Percentiles rank a stretch among this genome's conserved stretches.
These are phyloP conservation scores for Schizothorax lantsangensis DNA, from an alignment of 2,797 vertebrate genomes.

Conservation along the genomic window DNA sequence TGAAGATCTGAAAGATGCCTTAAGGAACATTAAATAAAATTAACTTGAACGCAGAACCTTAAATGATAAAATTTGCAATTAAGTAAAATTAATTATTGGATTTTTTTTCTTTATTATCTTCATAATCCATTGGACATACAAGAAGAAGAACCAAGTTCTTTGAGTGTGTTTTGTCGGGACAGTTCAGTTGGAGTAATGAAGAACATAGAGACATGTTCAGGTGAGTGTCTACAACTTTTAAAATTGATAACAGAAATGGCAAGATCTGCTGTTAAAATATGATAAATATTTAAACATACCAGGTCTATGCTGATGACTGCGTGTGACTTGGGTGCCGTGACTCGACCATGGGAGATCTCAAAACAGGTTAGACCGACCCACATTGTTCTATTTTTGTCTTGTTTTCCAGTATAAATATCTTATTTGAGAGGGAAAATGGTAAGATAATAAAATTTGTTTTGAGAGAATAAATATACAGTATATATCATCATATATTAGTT, in stretches of 20 bases:
- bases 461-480: not conserved
- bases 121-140: constrained; percentile 6
- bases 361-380: constrained; percentile 75
- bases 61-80: not conserved
- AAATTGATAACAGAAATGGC: not conserved
- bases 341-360: constrained; percentile 84
- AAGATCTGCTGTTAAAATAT: not conserved
- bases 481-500: too few species aligned
- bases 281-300: constrained; percentile 33
- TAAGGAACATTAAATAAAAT: not conserved
- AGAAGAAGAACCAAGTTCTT: constrained; percentile 82
- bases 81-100: not conserved
- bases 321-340: constrained; percentile 83
- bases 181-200: constrained; percentile 81
- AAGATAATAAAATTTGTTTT: not conserved
- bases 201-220: constrained; percentile 80
- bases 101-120: constrained; percentile 8
- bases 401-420: not conserved
- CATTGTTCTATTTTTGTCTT: not conserved
- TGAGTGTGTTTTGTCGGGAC: constrained; percentile 76
- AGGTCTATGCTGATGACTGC: constrained; percentile 87
- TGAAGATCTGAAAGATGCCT: not conserved
- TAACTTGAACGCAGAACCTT: not conserved
- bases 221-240: constrained; percentile 60
- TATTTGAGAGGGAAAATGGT: not conserved